Conservation (phyloP, 2,797 vertebrate species). For the Ceryle rudis region DNA sequence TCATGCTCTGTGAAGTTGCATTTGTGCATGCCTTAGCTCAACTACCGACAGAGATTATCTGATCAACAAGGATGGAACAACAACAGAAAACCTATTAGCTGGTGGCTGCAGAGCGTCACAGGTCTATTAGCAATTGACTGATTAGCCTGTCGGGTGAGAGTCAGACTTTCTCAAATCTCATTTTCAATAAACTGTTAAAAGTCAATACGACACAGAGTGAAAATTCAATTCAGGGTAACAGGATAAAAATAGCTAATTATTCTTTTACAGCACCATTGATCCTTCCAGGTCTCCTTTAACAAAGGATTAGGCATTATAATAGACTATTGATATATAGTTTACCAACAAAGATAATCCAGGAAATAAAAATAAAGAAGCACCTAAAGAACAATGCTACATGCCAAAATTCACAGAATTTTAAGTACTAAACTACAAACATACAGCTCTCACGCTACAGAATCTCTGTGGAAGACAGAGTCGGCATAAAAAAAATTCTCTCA, state of each 20-base stretch:
- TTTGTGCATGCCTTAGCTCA: slow-evolving; percentile 9
- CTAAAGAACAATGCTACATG: not conserved
- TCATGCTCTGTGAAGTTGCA: not conserved
- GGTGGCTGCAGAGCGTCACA: slow-evolving; percentile 50
- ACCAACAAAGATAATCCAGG: not conserved
- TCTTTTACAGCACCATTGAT: slow-evolving; percentile 61
- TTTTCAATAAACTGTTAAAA: slow-evolving; percentile 73
- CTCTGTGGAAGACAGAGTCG: not conserved
- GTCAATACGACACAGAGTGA: slow-evolving; percentile 55
- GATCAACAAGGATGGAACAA: slow-evolving; percentile 31
- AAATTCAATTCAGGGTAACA: slow-evolving; percentile 70
- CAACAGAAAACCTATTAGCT: slow-evolving; percentile 66
- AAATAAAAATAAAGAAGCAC: not conserved
- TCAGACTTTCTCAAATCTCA: slow-evolving; percentile 63
- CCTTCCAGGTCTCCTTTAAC: slow-evolving; percentile 19
- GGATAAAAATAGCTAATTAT: slow-evolving; percentile 69
- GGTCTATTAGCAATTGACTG: slow-evolving; percentile 72
- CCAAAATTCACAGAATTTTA: not conserved
- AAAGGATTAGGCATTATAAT: not conserved
- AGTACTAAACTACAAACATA: not conserved
- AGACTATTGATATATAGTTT: not conserved
- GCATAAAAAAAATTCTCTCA: not conserved
- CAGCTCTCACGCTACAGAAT: not conserved
- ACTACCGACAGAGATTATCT: not conserved
- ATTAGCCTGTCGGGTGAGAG: slow-evolving; percentile 47